Evolutionary conservation across 2,888 invertebrate genomes (phyloP), one percentile per base, ranked within the genome.

Genomic region (Drosophila mayaguana): DNA sequence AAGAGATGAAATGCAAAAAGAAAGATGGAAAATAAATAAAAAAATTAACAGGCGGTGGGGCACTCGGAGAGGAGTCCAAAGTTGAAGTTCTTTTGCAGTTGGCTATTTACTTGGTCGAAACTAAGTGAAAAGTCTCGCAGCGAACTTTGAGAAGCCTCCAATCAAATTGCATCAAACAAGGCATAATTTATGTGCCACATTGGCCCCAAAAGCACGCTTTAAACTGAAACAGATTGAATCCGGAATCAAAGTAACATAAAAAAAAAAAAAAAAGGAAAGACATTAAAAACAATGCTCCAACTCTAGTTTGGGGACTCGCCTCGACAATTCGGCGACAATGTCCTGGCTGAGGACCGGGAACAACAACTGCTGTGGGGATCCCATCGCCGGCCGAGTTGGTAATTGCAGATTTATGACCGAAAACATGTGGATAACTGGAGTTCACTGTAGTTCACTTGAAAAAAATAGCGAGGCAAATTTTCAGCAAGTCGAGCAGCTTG

Each of bases 101-200:
- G 65, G 42, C 61, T 72, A 62, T 65, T 76, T 66, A 72, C 74
- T 67, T 72, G 72, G 43, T 43, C 45, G 36, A 62, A 69, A 56
- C 34, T 25, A 46, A 68, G 64, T 55, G 57, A 60, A 66, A 82
- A 62, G 66, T 55, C 61, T 50, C 18, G 40, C 56, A 55, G 60
- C 57, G 14, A 61, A 54, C 57, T 56, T 48, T 28, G 43, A 45
- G 67, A 34, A 48, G 74, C 59, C 81, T 68, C 80, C 88, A 85
- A 87, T 82, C 87, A 87, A 82, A 82, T 78, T 83, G 78, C 84
- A 55, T 34, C 64, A 61, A 68, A 74, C 65, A 76, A 66, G 82
- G 88, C 85, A 83, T 83, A 82, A 83, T 83, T 88, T 80, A 86
- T 80, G 80, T 74, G 70, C 53, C 78, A 78, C 71, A 75, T 74